A percentile compares a stretch with the other conserved stretches of the same genome.
Conservation (phyloP, 2,113 vertebrate genomes). For the Polypterus bichir region DNA sequence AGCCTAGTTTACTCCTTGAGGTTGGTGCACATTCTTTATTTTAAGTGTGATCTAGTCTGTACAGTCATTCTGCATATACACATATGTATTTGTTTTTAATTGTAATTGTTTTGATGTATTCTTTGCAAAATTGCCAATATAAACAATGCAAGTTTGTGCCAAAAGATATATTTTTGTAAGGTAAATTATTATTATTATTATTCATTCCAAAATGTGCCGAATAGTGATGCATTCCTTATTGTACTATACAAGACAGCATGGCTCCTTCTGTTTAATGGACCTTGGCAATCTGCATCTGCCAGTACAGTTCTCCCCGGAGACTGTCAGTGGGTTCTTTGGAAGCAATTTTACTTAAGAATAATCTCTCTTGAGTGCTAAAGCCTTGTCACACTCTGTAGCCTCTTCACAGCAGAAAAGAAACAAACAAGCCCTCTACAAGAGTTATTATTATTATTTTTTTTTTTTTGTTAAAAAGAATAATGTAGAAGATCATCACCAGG, state of each 20-base stretch:
- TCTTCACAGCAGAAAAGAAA: conserved; percentile 10
- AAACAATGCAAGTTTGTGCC: too few relatives aligned
- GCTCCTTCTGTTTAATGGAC: conserved; percentile 23
- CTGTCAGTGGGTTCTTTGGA: conserved; percentile 14
- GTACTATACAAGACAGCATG: conserved; percentile 19
- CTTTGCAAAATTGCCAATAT: too few relatives aligned
- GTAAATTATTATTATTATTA: background rate
- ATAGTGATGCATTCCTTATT: conserved; percentile 7
- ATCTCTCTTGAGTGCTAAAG: conserved; percentile 22
- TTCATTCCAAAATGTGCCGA: background rate
- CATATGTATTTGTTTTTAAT: too few relatives aligned
- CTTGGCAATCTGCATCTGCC: conserved; percentile 20
- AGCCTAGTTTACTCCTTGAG: too few relatives aligned
- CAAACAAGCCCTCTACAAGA: conserved; percentile 5
- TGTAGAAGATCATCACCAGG: conserved; percentile 1
- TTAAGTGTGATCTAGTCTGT: too few relatives aligned
- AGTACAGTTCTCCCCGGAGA: conserved; percentile 16
- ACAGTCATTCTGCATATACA: too few relatives aligned
- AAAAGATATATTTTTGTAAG: too few relatives aligned
- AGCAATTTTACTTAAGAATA: conserved; percentile 24
- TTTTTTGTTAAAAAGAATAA: conserved; percentile 10
- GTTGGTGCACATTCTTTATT: too few relatives aligned
- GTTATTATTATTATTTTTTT: background rate
- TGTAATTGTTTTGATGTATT: too few relatives aligned
- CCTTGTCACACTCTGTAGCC: conserved; percentile 22